A percentile compares a stretch with the other conserved stretches of the same genome.
Evolutionary conservation across 2,888 invertebrate species (phyloP).

Genomic region (Apotomis capreana): DNA sequence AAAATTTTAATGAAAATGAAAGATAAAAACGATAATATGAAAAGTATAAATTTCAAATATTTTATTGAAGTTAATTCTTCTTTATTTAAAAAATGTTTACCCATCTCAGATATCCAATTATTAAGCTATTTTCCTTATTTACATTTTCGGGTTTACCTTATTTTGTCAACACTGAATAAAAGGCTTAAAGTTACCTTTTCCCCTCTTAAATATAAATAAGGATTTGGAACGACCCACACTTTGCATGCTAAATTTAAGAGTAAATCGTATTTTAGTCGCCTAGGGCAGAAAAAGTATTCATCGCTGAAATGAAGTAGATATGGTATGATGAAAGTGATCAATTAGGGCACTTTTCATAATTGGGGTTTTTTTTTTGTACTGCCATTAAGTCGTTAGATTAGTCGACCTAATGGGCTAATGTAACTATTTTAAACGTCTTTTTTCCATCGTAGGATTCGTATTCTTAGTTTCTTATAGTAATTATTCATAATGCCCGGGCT

Average conservation of each 20-base stretch:
- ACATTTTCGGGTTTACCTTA: constrained; percentile 12
- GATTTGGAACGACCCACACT: background rate
- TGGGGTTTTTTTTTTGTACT: too few species aligned
- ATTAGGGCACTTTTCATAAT: too few species aligned
- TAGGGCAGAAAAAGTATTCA: background rate
- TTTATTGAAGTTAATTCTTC: background rate
- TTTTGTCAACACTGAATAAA: constrained; percentile 15
- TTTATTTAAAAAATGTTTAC: constrained; percentile 13
- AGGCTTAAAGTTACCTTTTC: constrained; percentile 8
- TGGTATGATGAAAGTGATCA: too few species aligned
- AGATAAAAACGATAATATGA: background rate
- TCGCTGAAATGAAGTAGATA: too few species aligned
- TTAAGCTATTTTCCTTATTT: constrained; percentile 25
- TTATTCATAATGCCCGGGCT: too few species aligned
- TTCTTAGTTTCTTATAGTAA: too few species aligned
- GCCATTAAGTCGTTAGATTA: too few species aligned
- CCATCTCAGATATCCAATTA: constrained; percentile 25
- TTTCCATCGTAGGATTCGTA: too few species aligned
- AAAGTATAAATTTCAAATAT: background rate
- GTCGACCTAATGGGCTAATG: too few species aligned
- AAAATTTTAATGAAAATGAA: background rate
- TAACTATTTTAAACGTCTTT: too few species aligned
- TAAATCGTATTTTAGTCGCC: background rate
- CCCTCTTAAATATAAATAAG: constrained; percentile 14
- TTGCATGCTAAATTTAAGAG: constrained; percentile 8